phyloP scores from a whole-genome alignment of 2,888 invertebrate species.

The Leucoma salicis region DNA sequence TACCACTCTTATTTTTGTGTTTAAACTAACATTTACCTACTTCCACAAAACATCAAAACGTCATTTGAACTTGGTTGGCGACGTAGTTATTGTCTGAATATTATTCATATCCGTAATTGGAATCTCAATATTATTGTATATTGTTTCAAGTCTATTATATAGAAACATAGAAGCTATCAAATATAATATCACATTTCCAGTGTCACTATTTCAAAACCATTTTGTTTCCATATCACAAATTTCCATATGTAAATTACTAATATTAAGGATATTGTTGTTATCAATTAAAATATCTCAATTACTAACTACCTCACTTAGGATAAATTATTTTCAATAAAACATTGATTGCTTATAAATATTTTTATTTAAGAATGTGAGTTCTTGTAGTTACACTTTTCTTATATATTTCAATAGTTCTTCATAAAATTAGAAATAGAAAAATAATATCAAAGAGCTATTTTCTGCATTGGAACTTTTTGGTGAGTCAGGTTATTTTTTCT shows the following conservation, averaged over 20 bases:
- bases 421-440: slow-evolving; percentile 82
- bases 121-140: too few relatives aligned
- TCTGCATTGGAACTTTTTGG: slow-evolving; percentile 70
- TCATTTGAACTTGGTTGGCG: too few relatives aligned
- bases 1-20: too few relatives aligned
- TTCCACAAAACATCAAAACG: too few relatives aligned
- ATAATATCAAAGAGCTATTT: slow-evolving; percentile 80
- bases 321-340: slow-evolving; percentile 50
- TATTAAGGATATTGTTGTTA: not conserved
- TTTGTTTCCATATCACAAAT: too few relatives aligned
- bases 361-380: slow-evolving; percentile 79
- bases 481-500: slow-evolving; percentile 53
- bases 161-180: too few relatives aligned
- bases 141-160: too few relatives aligned
- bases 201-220: too few relatives aligned
- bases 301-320: slow-evolving; percentile 27
- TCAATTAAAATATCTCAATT: not conserved
- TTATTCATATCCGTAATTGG: too few relatives aligned
- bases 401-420: slow-evolving; percentile 67
- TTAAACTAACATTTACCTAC: too few relatives aligned
- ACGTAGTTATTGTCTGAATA: too few relatives aligned
- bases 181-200: too few relatives aligned
- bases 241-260: not conserved
- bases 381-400: slow-evolving; percentile 74
- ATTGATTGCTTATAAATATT: slow-evolving; percentile 73